Conservation (phyloP, 2,888 invertebrate species). For the Dolomedes plantarius region DNA sequence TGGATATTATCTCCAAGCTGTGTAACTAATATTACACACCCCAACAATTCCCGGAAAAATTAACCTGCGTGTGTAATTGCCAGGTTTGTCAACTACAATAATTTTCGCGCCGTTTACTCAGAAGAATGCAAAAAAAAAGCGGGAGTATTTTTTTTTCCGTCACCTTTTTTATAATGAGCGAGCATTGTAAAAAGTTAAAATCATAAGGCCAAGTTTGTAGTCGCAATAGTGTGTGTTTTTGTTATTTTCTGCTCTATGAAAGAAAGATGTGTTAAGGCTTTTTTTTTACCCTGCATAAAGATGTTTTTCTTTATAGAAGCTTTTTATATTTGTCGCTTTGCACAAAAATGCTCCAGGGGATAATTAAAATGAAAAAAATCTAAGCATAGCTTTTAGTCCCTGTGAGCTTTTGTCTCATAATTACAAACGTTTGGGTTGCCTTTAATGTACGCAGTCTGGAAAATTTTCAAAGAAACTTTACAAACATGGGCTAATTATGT, state of each 20-base stretch:
- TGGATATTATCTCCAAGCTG: slow-evolving; percentile 22
- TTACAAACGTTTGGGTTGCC: too few species aligned
- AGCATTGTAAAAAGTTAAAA: slow-evolving; percentile 45
- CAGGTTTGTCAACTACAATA: slow-evolving; percentile 61
- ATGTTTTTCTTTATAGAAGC: too few species aligned
- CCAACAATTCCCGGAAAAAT: slow-evolving; percentile 63
- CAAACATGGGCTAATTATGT: too few species aligned
- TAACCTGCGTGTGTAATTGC: slow-evolving; percentile 58
- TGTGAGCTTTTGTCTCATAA: too few species aligned
- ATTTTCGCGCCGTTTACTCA: slow-evolving; percentile 59
- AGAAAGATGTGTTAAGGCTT: too few species aligned
- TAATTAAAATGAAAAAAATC: too few species aligned
- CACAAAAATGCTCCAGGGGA: too few species aligned
- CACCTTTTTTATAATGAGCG: slow-evolving; percentile 47
- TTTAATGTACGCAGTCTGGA: too few species aligned
- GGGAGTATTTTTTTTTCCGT: slow-evolving; percentile 19
- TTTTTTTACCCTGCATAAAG: too few species aligned
- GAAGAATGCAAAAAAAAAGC: slow-evolving; percentile 24
- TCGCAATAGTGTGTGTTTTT: background rate
- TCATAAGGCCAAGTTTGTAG: slow-evolving; percentile 5
- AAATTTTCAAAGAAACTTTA: too few species aligned
- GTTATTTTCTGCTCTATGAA: background rate
- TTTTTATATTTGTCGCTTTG: too few species aligned
- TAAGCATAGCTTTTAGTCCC: too few species aligned
- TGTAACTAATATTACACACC: slow-evolving; percentile 48